Base-by-base conservation (phyloP, 2,797 vertebrate species). In the Tapera naevia region DNA sequence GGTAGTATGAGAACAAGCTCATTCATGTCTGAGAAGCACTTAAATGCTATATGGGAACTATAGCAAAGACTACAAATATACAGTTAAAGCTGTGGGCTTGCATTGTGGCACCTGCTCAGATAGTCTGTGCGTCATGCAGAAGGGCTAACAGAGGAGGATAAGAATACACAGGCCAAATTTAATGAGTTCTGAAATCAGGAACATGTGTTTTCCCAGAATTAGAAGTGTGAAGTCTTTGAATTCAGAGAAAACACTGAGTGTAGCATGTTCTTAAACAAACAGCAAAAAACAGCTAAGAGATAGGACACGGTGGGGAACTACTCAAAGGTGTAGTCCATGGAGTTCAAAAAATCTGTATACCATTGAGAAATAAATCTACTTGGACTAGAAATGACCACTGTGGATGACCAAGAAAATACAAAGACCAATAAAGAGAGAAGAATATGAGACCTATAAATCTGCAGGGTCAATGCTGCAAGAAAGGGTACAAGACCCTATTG, bases 141-240 rank as follows among this genome's bases (percentile, higher is more conserved):
- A 70, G 33, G 41, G 58, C 35, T 57, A 35, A 41, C 35, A 69
- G 80, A 69, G 33, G 28, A 91, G 24, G 53, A 22, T 73, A 64
- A 0, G 0, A 87, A 93, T 93, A 70, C 72, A 43, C 19, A 74
- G 37, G 69, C 60, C 64, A 64, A 53, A 84, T 39, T 27, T 84
- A 84, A 73, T 75, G 62, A 79, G 46, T 81, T 79, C 89, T 88
- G 82, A 83, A 91, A 88, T 57, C 46, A 46, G 41, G 76, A 95
- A 64, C 72, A 43, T 70, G 27, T 67, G 51, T 82, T 14, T 93
- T 24, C 46, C 78, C 70, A 57, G 76, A 92, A 85, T 86, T 74
- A 91, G 83, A 90, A 71, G 74, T 80, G 67, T 53, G 67, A 84
- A 91, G 83, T 45, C 66, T 74, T 58, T 91, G 87, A 93, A 80